Base-by-base conservation (phyloP, 2,888 invertebrate species). In the Aethes cnicana region DNA sequence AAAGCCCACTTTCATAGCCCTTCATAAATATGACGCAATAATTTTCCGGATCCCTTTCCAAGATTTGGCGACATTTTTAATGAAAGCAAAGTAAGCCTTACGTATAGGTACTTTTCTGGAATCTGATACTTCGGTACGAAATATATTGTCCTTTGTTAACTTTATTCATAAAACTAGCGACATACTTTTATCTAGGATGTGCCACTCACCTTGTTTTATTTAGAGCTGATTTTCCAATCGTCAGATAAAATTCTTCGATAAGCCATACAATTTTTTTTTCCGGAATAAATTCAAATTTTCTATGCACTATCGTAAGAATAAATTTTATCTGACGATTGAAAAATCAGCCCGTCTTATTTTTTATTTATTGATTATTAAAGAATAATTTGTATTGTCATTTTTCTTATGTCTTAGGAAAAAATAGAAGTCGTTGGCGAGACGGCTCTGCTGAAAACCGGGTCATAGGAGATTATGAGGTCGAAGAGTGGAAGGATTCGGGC, bases 401-500 rank as follows among this genome's bases (percentile, higher is more conserved):
- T n/a, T n/a, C n/a, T n/a, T n/a, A n/a, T n/a, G n/a, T 68, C 55
- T 59, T 79, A 92, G 92, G 91, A 70, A 91, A 91, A 78, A 88
- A 90, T 66, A 90, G 89, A 77, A 91, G 90, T 72, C 91, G 91
- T 59, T 90, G 90, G 84, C 84, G 90, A 57, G 91, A 91, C 69
- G 81, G 80, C 58, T 84, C 90, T 23, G 86, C 91, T 56, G 92
- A 92, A 72, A 91, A 91, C 73, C 90, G 92, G 84, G 91, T 92
- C 61, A 85, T 92, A 59, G 90, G 91, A 62, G 94, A 94, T 84
- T 94, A 93, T 79, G 94, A 93, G 68, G 91, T 93, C 63, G 94
- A 94, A 83, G 94, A 94, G 82, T 93, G 93, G 93, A 92, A 93
- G 80, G 92, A 93, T 80, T 43, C 49, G 1, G 90, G 92, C 80